Conservation (phyloP, 2,888 invertebrate genomes). For the Didymodactylos carnosus region DNA sequence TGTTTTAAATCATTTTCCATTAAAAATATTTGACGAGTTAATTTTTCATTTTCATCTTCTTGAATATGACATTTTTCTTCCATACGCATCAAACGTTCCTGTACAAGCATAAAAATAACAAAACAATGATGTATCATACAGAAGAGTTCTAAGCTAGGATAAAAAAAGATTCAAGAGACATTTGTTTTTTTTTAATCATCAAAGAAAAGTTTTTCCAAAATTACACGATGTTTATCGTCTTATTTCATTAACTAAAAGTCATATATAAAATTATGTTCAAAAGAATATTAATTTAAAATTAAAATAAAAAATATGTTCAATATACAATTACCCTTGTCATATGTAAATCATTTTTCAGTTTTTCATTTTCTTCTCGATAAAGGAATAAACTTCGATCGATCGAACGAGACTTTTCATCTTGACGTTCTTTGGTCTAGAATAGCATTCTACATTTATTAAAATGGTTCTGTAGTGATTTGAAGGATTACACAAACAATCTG, state of each 20-base stretch:
- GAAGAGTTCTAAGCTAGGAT: too few relatives aligned
- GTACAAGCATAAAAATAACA: not conserved
- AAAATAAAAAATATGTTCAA: not conserved
- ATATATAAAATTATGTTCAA: too few relatives aligned
- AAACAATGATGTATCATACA: too few relatives aligned
- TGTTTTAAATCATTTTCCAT: not conserved
- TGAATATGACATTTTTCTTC: not conserved
- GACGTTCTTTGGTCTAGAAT: not conserved
- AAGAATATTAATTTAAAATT: too few relatives aligned
- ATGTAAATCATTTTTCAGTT: not conserved
- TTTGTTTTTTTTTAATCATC: too few relatives aligned
- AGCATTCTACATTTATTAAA: not conserved
- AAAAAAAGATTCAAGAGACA: too few relatives aligned
- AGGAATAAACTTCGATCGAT: not conserved
- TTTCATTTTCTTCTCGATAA: not conserved
- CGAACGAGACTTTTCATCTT: not conserved
- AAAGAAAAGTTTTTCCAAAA: too few relatives aligned
- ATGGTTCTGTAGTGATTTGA: not conserved
- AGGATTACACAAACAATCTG: not conserved
- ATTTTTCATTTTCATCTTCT: not conserved
- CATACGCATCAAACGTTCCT: not conserved
- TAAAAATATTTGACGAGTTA: not conserved
- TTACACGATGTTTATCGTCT: too few relatives aligned
- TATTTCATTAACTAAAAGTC: too few relatives aligned
- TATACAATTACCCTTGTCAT: not conserved